Percentiles rank a stretch among this genome's conserved stretches.
Conservation (phyloP, 2,888 invertebrate genomes). For the Pogonocherus hispidulus region DNA sequence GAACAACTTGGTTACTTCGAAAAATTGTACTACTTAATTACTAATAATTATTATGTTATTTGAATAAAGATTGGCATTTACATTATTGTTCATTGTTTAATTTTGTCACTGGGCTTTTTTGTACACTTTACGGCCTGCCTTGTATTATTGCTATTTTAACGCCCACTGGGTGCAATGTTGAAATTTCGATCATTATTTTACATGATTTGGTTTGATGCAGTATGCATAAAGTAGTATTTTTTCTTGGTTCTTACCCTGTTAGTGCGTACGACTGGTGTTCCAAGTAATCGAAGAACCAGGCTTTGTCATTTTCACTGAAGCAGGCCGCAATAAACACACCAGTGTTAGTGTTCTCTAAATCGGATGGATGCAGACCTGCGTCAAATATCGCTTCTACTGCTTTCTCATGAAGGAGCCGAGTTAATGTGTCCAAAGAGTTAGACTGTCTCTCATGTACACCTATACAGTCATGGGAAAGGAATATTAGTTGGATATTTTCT, state of each 20-base stretch:
- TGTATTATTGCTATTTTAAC: no score
- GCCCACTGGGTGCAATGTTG: no score
- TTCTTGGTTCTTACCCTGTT: slow-evolving; percentile 13
- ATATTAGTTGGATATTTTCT: no score
- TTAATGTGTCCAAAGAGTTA: slow-evolving; percentile 72
- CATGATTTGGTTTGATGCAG: neutral
- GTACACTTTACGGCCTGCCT: no score
- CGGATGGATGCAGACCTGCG: slow-evolving; percentile 77
- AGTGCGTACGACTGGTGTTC: neutral
- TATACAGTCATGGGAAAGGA: no score
- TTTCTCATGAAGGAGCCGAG: slow-evolving; percentile 73
- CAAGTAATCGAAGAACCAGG: slow-evolving; percentile 9
- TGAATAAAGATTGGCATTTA: no score
- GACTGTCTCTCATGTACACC: slow-evolving; percentile 69
- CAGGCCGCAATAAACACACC: slow-evolving; percentile 86
- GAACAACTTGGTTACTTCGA: no score
- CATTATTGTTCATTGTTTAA: no score
- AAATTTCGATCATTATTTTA: no score
- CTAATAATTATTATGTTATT: no score
- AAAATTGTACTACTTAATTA: no score
- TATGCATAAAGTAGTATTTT: neutral
- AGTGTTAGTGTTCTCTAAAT: slow-evolving; percentile 78
- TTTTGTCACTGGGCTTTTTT: no score
- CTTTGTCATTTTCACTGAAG: slow-evolving; percentile 79
- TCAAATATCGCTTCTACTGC: slow-evolving; percentile 74